These are phyloP conservation scores for Lycocorax pyrrhopterus DNA, from an alignment of 2,113 vertebrate genomes.

Conservation along the genomic window DNA sequence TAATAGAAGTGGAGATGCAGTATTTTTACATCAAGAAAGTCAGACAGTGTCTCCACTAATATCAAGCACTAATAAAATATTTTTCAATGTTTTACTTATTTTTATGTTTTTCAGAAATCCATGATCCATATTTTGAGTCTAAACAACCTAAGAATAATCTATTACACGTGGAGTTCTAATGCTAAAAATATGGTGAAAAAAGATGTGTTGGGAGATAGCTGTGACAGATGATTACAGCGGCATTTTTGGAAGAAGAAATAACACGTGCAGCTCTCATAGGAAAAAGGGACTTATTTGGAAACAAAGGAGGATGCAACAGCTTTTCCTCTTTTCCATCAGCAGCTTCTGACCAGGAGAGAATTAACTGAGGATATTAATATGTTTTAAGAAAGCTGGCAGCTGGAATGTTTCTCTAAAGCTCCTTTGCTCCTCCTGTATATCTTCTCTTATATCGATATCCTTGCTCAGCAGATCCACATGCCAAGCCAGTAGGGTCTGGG, in stretches of 20 bases:
- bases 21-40: not conserved
- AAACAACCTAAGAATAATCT: not conserved
- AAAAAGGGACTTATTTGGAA: not conserved
- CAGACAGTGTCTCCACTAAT: not conserved
- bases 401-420: not conserved
- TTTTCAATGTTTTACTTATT: not conserved
- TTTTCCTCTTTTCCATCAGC: not conserved
- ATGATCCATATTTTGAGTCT: not conserved
- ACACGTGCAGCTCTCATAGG: not conserved
- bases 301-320: not conserved
- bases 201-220: not conserved
- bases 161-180: not conserved
- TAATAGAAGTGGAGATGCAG: not conserved
- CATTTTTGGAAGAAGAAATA: constrained; percentile 5
- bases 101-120: not conserved
- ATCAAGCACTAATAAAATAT: not conserved
- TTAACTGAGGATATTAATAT: not conserved
- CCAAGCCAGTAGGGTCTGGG: not conserved
- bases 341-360: not conserved
- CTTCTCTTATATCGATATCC: not conserved
- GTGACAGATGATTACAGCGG: not conserved
- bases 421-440: not conserved
- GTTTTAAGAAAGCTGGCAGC: not conserved
- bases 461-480: not conserved
- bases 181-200: not conserved